Conservation (phyloP, 1,140 invertebrate species). For the Anastrepha ludens region DNA sequence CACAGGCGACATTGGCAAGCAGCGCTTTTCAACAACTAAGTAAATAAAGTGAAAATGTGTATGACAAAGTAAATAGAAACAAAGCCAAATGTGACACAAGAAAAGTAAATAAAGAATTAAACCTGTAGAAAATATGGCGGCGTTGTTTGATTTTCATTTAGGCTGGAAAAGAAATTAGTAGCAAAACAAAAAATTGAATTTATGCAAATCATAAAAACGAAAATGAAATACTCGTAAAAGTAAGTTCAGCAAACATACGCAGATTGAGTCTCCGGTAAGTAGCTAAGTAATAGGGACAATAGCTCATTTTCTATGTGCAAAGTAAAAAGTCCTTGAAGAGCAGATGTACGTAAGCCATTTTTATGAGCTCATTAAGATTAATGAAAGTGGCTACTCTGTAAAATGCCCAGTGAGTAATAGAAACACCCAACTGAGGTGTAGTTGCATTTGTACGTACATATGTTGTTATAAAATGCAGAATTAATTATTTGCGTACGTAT, state of each 20-base stretch:
- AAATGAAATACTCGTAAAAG: not conserved
- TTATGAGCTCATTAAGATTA: slow-evolving; percentile 6
- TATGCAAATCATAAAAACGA: not conserved
- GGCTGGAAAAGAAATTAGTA: not conserved
- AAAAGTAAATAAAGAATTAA: not conserved
- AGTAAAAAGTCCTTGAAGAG: not conserved
- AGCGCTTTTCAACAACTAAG: slow-evolving; percentile 3
- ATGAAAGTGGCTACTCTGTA: not conserved
- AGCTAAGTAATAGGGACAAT: not conserved
- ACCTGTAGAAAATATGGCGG: not conserved
- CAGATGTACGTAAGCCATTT: not conserved
- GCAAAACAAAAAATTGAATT: not conserved
- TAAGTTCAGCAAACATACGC: too few species aligned
- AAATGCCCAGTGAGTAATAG: not conserved
- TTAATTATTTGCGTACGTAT: not conserved
- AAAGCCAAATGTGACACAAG: not conserved
- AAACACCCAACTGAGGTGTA: not conserved
- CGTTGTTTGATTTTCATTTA: not conserved
- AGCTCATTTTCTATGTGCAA: not conserved
- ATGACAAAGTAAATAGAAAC: slow-evolving; percentile 24
- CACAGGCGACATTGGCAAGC: not conserved
- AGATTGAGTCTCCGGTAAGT: not conserved
- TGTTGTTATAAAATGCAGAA: not conserved
- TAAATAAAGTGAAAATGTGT: not conserved
- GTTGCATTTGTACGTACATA: too few species aligned